Evolutionary conservation across 1,140 invertebrate genomes (phyloP), one percentile per base, ranked within the genome.

Genomic region (Teleogryllus occipitalis): DNA sequence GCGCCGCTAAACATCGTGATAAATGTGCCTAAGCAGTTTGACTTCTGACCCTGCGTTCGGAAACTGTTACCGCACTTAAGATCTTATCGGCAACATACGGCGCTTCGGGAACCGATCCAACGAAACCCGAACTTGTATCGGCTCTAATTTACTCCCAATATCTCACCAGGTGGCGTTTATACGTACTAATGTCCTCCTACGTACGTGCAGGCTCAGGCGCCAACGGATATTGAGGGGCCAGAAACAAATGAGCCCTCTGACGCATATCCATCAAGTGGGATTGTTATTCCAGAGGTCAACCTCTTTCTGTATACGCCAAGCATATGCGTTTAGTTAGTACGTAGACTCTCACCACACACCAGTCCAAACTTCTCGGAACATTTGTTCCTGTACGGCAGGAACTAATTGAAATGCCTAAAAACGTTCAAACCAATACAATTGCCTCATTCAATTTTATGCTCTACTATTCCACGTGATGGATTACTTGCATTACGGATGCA

Each of bases 21-120:
- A 65, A 65, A 65, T 65, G 54, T 65, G 54, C 54, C 54, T 65
- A 65, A 65, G 54, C 54, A 65, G 54, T 65, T 65, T 65, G 54
- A 65, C 54, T 65, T 65, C 54, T 65, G 54, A 65, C 54, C 54
- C 54, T 18, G 18, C 54, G 54, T 65, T 65, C 54, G 54, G 54
- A 65, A 65, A 65, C 54, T 65, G 54, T 65, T 65, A 65, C 54
- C 54, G 18, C 54, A 65, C 2, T 65, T 65, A 65, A 65, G 54
- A 65, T 65, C 54, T 65, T 65, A 65, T 65, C 54, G 18, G 18
- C 54, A 7, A 65, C 18, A 18, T 65, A 65, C 54, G 54, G 18
- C 54, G 54, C 54, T 65, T 18, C 10, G 54, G 54, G 18, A 18
- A 65, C 54, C 54, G 54, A 65, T 65, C 54, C 18, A 65, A 65